A percentile compares a stretch with the other conserved stretches of the same genome.
Conservation (phyloP, 2,888 invertebrate species). For the Protonemura montana region DNA sequence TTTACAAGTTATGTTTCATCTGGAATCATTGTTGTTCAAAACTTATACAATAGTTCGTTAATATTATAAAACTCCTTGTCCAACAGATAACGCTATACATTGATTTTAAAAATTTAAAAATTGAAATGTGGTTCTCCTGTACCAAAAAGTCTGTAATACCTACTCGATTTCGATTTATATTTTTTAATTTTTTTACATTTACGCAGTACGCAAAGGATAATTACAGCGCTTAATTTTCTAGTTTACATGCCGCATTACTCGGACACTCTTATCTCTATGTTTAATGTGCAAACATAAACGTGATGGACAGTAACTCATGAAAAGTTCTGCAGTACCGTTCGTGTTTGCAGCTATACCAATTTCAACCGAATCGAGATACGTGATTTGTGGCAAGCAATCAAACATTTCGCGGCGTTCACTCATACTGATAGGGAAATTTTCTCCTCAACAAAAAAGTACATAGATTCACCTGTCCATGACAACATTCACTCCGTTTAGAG, state of each 20-base stretch:
- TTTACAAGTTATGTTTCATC: too few relatives aligned
- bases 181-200: not conserved
- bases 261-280: not conserved
- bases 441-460: not conserved
- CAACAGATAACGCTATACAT: too few relatives aligned
- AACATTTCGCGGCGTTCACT: slow-evolving; percentile 32
- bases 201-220: not conserved
- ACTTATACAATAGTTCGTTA: too few relatives aligned
- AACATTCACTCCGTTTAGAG: too few relatives aligned
- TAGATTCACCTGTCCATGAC: too few relatives aligned
- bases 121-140: too few relatives aligned
- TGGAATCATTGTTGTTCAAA: too few relatives aligned
- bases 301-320: not conserved
- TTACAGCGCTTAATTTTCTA: not conserved
- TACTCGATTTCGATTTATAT: not conserved
- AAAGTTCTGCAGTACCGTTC: not conserved
- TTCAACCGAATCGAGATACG: not conserved
- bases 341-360: not conserved
- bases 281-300: not conserved
- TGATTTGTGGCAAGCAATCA: slow-evolving; percentile 34
- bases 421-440: not conserved
- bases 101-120: too few relatives aligned
- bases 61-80: too few relatives aligned
- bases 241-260: not conserved
- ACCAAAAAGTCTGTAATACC: too few relatives aligned